A percentile compares a stretch with the other conserved stretches of the same genome.
Conservation (phyloP, 2,888 invertebrate species). For the Drosophila ustulata region DNA sequence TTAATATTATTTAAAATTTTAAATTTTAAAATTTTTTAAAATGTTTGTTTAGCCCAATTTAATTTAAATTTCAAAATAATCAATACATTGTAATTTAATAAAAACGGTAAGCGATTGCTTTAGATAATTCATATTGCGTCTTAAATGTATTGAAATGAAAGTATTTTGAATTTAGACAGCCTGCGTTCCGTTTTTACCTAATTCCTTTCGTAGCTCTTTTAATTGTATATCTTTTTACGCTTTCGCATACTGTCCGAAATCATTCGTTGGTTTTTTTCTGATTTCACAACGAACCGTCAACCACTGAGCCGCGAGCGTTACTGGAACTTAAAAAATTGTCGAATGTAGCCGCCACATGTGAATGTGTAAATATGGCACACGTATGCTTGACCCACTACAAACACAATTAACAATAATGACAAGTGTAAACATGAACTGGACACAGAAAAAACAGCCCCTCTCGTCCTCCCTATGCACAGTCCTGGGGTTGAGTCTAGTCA, state of each 20-base stretch:
- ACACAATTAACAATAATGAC: conserved; percentile 79
- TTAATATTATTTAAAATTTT: too few species aligned
- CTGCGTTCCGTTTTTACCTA: conserved; percentile 5
- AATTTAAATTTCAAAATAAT: too few species aligned
- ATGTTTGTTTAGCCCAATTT: too few species aligned
- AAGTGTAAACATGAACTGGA: conserved; percentile 71
- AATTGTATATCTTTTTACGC: conserved; percentile 50
- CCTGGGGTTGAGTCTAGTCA: not conserved
- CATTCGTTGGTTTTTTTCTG: not conserved
- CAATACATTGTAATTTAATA: too few species aligned
- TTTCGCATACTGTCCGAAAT: conserved; percentile 58
- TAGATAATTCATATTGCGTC: too few species aligned
- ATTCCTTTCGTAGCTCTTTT: conserved; percentile 17
- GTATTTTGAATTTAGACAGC: not conserved
- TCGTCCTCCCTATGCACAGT: not conserved
- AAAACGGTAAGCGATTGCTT: too few species aligned
- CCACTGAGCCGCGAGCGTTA: conserved; percentile 41
- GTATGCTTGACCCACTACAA: conserved; percentile 63
- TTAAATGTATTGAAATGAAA: not conserved
- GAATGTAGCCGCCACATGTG: conserved; percentile 18
- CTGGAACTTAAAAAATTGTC: conserved; percentile 48
- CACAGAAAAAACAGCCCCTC: conserved; percentile 1
- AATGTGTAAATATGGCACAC: conserved; percentile 63
- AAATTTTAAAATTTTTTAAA: too few species aligned
- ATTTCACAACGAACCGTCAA: conserved; percentile 48